These are phyloP conservation scores for Tuta absoluta DNA, from an alignment of 2,888 invertebrate species.

Conservation along the genomic window DNA sequence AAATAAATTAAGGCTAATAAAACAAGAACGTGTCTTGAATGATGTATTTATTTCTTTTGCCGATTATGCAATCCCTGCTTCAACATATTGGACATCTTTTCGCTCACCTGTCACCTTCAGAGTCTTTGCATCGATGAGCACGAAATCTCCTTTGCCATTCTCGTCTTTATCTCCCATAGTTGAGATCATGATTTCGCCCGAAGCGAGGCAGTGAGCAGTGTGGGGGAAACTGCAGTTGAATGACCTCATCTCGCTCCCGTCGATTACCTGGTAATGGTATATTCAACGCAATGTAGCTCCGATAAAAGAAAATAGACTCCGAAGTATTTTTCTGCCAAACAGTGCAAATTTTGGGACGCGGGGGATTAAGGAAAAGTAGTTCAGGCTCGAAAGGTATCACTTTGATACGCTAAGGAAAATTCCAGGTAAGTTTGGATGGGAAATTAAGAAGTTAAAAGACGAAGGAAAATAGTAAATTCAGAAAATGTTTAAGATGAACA, in stretches of 20 bases:
- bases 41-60: conserved; percentile 8
- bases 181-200: conserved; percentile 97
- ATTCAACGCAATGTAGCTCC: conserved; percentile 57
- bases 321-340: conserved; percentile 25
- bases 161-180: conserved; percentile 95
- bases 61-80: conserved; percentile 10
- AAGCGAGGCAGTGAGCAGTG: conserved; percentile 95
- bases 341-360: conserved; percentile 23
- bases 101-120: conserved; percentile 86
- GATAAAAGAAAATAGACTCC: conserved; percentile 41
- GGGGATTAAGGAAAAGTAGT: conserved; percentile 21
- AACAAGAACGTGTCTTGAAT: neutral
- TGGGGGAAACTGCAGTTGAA: conserved; percentile 93
- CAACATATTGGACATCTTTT: conserved; percentile 26
- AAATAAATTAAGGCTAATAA: too few species aligned
- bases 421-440: neutral
- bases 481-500: neutral
- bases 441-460: neutral
- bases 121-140: conserved; percentile 91
- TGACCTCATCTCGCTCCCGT: conserved; percentile 88
- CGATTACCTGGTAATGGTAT: conserved; percentile 85
- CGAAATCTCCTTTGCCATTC: conserved; percentile 92
- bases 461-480: neutral
- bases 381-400: conserved; percentile 5
- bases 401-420: conserved; percentile 2